Base-by-base conservation (phyloP, 92 coral and sea anemone species). In the Epizoanthus stellaris region DNA sequence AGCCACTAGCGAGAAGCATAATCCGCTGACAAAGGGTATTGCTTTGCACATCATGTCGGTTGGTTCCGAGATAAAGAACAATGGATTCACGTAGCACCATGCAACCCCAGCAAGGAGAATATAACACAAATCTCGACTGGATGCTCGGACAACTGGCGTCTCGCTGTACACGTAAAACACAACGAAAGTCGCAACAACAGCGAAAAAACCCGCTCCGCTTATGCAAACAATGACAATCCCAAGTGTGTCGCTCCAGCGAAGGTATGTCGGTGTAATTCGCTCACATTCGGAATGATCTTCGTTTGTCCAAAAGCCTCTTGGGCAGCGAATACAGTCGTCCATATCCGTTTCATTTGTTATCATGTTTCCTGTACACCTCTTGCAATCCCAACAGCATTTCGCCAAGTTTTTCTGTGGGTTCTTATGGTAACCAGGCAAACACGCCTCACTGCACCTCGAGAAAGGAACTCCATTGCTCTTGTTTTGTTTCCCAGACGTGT, bases 301-400 rank as follows among this genome's bases (percentile, higher is more conserved):
- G 49, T 86, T 92, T 23, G 94, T 67, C 95, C 98, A 94, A 45
- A 72, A 88, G 34, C 97, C 98, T 61, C 71, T 81, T 25, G 91
- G 94, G 54, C 98, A 95, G 47, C 86, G 88, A 52, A 38, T 15
- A 72, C 98, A 95, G 13, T 91, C 92, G 34, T 90, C 91, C 75
- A 87, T 87, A 84, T 91, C 85, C 1, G 98, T 75, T 17, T 60
- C 65, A 43, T 95, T 92, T 4, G 94, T 64, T 66, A 88, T 66
- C 43, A 85, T 90, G 49, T 88, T 90, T 8, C 94, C 94, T 16
- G 92, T 23, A 75, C 98, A 95, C 40, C 85, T 79, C 25, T 79
- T 70, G 53, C 98, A 95, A 17, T 90, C 75, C 98, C 98, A 95
- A 68, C 98, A 95, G 49, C 98, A 95, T 73, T 95, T 94, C 19